These are phyloP conservation scores for Pediacus dermestoides DNA, from an alignment of 2,888 invertebrate genomes.

Conservation along the genomic window DNA sequence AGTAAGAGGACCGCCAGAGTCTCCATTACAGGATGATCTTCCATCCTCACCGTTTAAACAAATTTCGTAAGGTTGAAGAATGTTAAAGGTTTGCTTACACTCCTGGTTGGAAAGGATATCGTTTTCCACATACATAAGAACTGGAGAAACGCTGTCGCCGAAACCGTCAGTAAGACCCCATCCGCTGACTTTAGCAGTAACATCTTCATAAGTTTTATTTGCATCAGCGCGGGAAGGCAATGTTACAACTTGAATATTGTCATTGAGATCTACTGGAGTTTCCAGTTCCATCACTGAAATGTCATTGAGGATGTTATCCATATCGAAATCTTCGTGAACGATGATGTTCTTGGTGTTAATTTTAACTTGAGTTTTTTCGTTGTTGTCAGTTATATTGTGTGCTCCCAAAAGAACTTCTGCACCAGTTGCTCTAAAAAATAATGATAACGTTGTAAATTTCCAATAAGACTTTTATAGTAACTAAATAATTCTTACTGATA, in stretches of 20 bases:
- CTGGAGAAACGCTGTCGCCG: conserved; percentile 4
- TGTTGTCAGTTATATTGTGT: too few species aligned
- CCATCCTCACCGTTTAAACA: conserved; percentile 11
- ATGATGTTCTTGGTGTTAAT: conserved; percentile 8
- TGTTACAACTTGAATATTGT: conserved; percentile 6
- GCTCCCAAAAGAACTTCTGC: too few species aligned
- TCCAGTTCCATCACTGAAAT: conserved; percentile 16
- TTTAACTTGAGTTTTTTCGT: conserved; percentile 11
- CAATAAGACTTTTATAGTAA: too few species aligned
- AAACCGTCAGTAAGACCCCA: conserved; percentile 21
- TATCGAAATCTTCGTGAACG: conserved; percentile 11
- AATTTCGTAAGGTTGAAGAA: conserved; percentile 13
- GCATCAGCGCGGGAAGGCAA: conserved; percentile 7
- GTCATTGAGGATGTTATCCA: conserved; percentile 15
- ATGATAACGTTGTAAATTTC: too few species aligned
- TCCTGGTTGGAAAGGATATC: conserved; percentile 13
- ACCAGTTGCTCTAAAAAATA: too few species aligned
- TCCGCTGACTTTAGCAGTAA: conserved; percentile 17
- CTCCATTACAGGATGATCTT: conserved; percentile 14
- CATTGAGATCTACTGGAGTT: conserved; percentile 6
- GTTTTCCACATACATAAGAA: conserved; percentile 11
- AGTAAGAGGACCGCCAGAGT: conserved; percentile 17
- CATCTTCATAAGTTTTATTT: conserved; percentile 9
- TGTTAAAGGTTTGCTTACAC: conserved; percentile 8
- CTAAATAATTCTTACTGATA: conserved; percentile 8